Percentiles rank a stretch among this genome's conserved stretches.
phyloP scores from a whole-genome alignment of 2,888 invertebrate genomes.

The Celastrina argiolus region DNA sequence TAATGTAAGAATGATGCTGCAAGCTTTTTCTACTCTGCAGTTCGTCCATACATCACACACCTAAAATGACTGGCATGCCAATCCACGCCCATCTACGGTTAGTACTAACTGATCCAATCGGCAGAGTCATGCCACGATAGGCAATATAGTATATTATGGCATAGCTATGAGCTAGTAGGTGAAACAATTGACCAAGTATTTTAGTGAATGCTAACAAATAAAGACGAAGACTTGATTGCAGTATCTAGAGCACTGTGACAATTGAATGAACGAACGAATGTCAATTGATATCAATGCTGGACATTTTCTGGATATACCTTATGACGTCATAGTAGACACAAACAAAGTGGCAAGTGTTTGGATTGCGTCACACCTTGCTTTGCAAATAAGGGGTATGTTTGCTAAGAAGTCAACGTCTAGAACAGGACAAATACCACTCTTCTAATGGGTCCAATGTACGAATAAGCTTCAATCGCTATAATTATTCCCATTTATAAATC shows the following conservation, averaged over 20 bases:
- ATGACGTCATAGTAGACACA: neutral
- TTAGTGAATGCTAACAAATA: neutral
- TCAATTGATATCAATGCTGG: slow-evolving; percentile 4
- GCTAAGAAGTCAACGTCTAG: neutral
- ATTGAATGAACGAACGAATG: slow-evolving; percentile 9
- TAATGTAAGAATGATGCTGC: no score
- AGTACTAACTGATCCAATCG: no score
- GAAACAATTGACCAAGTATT: neutral
- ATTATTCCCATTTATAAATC: neutral
- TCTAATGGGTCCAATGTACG: slow-evolving; percentile 5
- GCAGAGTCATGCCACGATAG: no score
- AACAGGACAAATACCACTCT: neutral
- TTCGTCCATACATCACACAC: no score
- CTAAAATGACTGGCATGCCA: no score
- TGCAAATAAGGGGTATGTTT: slow-evolving; percentile 8
- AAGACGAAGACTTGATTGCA: slow-evolving; percentile 4
- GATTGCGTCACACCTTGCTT: slow-evolving; percentile 4
- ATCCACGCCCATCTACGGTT: no score
- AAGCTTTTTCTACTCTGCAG: no score
- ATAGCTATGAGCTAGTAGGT: no score
- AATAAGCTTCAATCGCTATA: neutral
- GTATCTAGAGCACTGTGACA: slow-evolving; percentile 4
- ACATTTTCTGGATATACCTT: neutral
- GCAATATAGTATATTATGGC: no score
- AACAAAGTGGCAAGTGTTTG: neutral